These are phyloP conservation scores for Uloborus diversus DNA, from an alignment of 1,140 invertebrate species.

Conservation along the genomic window DNA sequence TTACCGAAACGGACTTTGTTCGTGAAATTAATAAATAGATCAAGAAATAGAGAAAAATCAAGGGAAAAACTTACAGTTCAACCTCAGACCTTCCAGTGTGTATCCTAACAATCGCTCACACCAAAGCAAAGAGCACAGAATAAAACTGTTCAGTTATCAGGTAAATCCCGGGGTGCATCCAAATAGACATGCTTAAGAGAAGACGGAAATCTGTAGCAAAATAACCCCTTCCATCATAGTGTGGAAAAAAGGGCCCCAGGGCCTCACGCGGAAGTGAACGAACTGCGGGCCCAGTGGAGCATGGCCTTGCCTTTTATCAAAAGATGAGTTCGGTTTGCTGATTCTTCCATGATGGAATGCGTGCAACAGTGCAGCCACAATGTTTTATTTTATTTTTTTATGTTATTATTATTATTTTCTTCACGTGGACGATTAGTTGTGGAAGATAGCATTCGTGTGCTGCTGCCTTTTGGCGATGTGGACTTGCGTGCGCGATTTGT, in stretches of 20 bases:
- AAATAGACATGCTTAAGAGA: not conserved
- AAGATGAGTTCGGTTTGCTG: constrained; percentile 15
- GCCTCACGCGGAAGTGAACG: constrained; percentile 46
- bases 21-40: no score
- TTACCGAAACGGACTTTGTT: no score
- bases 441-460: not conserved
- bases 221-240: no score
- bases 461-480: not conserved
- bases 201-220: not conserved
- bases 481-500: no score
- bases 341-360: constrained; percentile 25
- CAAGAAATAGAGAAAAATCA: no score
- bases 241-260: not conserved
- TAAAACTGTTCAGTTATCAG: not conserved
- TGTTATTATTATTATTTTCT: no score
- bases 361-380: not conserved
- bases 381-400: no score
- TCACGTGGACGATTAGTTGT: not conserved
- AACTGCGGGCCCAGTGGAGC: constrained; percentile 34
- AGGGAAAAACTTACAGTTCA: no score
- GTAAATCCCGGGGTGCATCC: not conserved
- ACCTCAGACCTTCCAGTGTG: no score
- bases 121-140: no score
- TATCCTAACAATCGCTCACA: no score
- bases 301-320: not conserved